Evolutionary conservation across 2,888 invertebrate genomes (phyloP), one percentile per base, ranked within the genome.

Genomic region (Osedax frankpressi): DNA sequence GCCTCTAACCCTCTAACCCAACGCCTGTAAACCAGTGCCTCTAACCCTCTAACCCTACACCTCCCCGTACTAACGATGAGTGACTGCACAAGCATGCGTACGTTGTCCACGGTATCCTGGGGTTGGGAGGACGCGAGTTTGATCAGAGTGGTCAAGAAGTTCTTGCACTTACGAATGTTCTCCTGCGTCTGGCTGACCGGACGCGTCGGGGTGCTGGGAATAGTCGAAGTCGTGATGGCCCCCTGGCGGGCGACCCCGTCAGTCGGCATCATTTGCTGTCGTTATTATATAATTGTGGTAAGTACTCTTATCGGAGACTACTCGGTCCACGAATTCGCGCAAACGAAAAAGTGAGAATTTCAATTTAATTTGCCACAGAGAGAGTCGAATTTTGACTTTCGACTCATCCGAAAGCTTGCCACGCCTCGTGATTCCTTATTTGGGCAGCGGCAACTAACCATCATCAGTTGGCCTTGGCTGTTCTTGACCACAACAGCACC

Each of bases 81-180:
- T 82, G 94, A 94, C 86, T 96, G 95, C 81, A 96, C 96, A 73
- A 96, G 89, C 79, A 91, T 92, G 74, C 93, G 88, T 75, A 95
- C 95, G 86, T 92, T 94, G 80, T 89, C 88, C 84, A 95, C 94
- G 73, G 95, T 95, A 71, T 92, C 89, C 84, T 90, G 91, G 75
- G 94, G 93, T 86, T 96, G 95, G 85, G 93, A 91, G 86, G 92
- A 93, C 2, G 95, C 95, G 83, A 96, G 87, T 84, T 94, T 94
- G 83, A 96, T 88, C 79, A 96, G 88, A 85, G 96, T 96, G 76
- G 94, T 93, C 84, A 96, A 89, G 87, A 96, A 96, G 87, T 94
- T 96, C 82, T 94, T 91, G 88, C 96, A 96, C 87, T 96, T 96
- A 87, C 93, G 93, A 88, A 83, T 82, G 79, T 82, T 82, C 70